Conservation (phyloP, 2,797 vertebrate species). For the Buphagus erythrorhynchus region DNA sequence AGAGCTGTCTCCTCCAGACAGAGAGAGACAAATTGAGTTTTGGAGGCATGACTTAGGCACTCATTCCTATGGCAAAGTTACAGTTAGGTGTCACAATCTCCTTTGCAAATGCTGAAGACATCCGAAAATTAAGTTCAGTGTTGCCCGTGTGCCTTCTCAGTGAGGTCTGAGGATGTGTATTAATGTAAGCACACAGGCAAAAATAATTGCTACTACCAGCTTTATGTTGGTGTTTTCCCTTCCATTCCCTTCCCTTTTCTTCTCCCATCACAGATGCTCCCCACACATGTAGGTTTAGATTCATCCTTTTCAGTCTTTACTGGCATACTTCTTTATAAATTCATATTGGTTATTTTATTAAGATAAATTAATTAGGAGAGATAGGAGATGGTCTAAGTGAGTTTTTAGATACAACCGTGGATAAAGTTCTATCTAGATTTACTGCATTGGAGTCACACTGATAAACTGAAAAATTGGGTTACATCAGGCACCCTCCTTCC, state of each 20-base stretch:
- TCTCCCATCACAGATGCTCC: background rate
- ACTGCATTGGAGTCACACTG: background rate
- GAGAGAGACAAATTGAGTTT: background rate
- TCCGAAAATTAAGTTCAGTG: background rate
- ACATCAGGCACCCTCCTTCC: background rate
- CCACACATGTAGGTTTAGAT: rapidly evolving
- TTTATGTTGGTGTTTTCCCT: background rate
- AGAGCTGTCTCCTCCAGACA: background rate
- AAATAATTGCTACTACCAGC: background rate
- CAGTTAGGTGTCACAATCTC: background rate
- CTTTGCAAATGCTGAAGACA: background rate
- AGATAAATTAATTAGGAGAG: background rate
- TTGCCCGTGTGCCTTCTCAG: background rate
- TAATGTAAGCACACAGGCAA: background rate
- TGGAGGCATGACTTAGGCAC: background rate
- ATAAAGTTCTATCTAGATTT: background rate
- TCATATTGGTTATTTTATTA: background rate
- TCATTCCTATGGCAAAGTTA: background rate
- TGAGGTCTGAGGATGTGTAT: background rate
- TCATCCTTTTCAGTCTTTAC: background rate
- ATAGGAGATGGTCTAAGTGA: background rate
- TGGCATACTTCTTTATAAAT: background rate
- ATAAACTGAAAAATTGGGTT: background rate
- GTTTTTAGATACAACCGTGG: background rate
- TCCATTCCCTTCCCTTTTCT: background rate